A percentile compares a stretch with the other conserved stretches of the same genome.
Conservation (phyloP, 2,888 invertebrate species). For the Keiferia lycopersicella region DNA sequence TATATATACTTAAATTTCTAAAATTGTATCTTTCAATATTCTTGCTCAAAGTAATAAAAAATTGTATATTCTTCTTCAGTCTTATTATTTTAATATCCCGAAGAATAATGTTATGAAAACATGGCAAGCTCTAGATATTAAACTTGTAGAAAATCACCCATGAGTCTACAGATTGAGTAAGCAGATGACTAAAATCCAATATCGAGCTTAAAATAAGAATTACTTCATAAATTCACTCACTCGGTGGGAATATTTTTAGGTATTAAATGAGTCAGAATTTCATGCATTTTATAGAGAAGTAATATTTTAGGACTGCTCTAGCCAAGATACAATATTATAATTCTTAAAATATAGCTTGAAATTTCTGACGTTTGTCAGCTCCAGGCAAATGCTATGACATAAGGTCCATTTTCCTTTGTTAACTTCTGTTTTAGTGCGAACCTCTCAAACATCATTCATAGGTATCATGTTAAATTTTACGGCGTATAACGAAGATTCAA, state of each 20-base stretch:
- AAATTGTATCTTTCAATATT: too few species aligned
- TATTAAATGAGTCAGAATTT: conserved; percentile 27
- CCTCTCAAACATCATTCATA: too few species aligned
- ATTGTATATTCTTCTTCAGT: neutral
- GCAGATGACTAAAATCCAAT: conserved; percentile 47
- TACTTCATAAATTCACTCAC: conserved; percentile 36
- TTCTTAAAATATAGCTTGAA: too few species aligned
- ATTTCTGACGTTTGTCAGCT: too few species aligned
- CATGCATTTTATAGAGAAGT: conserved; percentile 34
- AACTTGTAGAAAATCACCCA: conserved; percentile 25
- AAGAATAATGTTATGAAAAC: neutral
- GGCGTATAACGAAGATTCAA: too few species aligned
- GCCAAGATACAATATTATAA: too few species aligned
- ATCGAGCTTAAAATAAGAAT: conserved; percentile 52
- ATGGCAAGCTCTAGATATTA: conserved; percentile 1
- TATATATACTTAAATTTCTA: too few species aligned
- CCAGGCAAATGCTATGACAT: too few species aligned
- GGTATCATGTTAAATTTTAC: too few species aligned
- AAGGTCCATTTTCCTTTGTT: too few species aligned
- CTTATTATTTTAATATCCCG: neutral
- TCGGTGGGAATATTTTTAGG: conserved; percentile 33
- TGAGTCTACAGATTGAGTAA: conserved; percentile 46
- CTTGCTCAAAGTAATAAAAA: too few species aligned
- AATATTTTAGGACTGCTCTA: neutral
- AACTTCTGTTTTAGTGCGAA: too few species aligned